Evolutionary conservation across 2,113 vertebrate genomes (phyloP), one percentile per base, ranked within the genome.

Genomic region (Tachysurus fulvidraco): DNA sequence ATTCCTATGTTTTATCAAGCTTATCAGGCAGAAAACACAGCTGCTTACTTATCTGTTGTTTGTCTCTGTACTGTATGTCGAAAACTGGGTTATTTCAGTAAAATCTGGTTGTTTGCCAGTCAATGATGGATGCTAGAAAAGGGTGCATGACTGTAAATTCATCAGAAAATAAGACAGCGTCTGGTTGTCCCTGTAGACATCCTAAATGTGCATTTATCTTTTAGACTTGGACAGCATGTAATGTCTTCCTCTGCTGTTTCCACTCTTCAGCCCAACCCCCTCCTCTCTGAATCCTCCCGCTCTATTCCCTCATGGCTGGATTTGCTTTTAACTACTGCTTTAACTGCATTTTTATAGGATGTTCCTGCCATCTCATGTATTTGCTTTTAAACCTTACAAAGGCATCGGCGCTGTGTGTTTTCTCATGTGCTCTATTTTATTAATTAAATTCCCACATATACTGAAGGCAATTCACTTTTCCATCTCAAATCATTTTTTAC

Each of bases 181-280:
- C 17, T 84, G 19, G 64, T 36, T 41, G 71, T 83, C 80, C 80
- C 84, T 69, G 54, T 83, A 83, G 83, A 85, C 54, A 52, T 28
- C 69, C 71, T 85, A 85, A 87, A 76, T 84, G 78, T 85, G 57
- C 86, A 77, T 82, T 88, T 90, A 88, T 84, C 67, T 60, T 84
- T 86, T 86, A 28, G 79, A 76, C 79, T 65, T 77, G 62, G 71
- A 78, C 30, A 71, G 74, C 74, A 76, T 85, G 55, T 57, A 62
- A 21, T 83, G 36, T 76, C 46, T 65, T 83, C 14, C 30, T 88
- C 78, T 50, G 52, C 52, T 83, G 60, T 73, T 87, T 76, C 25
- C 28, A 41, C 50, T 28, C 81, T 83, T 44, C 54, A 59, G 55
- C 13, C 14, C 60, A 44, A 17, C 64, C 55, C 55, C 57, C 69